Base-by-base conservation (phyloP, 2,797 vertebrate genomes). In the Coreius guichenoti region DNA sequence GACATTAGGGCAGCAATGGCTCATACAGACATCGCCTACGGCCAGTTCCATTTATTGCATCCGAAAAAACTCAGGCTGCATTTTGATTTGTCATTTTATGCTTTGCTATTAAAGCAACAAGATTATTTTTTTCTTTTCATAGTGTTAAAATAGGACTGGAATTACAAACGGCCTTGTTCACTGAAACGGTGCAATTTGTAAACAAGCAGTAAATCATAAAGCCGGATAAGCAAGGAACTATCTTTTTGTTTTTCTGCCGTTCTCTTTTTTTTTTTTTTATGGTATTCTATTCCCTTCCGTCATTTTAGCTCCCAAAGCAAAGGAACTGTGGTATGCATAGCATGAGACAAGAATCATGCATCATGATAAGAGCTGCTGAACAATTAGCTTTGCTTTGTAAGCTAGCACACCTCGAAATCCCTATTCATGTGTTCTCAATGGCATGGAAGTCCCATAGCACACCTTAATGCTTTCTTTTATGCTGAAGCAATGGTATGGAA, bases 401-500 rank as follows among this genome's bases (percentile, higher is more conserved):
- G 88, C 86, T 88, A 61, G 86, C 77, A 81, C 83, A 88, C 83
- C 83, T 86, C 58, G 54, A 73, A 89, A 79, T 85, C 58, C 81
- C 51, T 78, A 79, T 84, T 86, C 88, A 68, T 87, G 80, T 74
- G 70, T 82, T 54, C 63, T 85, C 81, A 84, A 56, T 87, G 78
- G 87, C 83, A 86, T 78, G 79, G 79, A 86, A 83, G 77, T 76
- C 70, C 78, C 76, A 45, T 67, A 49, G 75, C 77, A 81, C 80
- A 86, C 75, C 82, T 86, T 85, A 73, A 90, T 87, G 67, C 70
- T 67, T 45, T 82, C 88, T 91, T 92, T 94, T 94, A 93, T 95
- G 89, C 80, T 91, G 83, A 92, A 88, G 93, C 92, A 92, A 91
- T 90, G 88, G 80, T 88, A 91, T 88, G 93, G 92, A 94, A 93